phyloP scores from a whole-genome alignment of 2,797 vertebrate genomes.

The Myiothlypis chrysogaster region DNA sequence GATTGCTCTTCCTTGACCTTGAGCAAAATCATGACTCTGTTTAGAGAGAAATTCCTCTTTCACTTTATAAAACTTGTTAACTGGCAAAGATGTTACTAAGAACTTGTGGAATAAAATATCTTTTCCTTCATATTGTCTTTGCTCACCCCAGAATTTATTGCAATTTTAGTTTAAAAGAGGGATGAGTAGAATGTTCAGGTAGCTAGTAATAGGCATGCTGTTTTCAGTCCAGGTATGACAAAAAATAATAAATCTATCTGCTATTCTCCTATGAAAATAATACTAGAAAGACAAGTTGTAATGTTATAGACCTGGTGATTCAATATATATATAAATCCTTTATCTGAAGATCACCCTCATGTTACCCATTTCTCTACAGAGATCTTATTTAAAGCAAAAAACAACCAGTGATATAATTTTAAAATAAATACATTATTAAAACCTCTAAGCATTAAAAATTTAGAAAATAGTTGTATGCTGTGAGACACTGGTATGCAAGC shows the following conservation, averaged over 20 bases:
- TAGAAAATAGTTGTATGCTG: neutral
- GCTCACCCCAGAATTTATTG: neutral
- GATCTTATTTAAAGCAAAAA: neutral
- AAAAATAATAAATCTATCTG: neutral
- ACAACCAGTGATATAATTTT: neutral
- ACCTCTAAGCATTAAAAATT: neutral
- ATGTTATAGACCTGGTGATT: neutral
- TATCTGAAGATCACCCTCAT: neutral
- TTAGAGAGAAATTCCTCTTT: neutral
- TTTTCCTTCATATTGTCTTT: neutral
- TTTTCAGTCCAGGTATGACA: neutral
- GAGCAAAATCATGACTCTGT: neutral
- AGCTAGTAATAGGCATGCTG: neutral
- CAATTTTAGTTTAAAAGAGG: neutral
- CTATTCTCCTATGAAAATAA: neutral
- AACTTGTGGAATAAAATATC: neutral
- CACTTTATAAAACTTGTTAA: neutral
- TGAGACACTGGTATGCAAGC: neutral
- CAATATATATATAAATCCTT: neutral
- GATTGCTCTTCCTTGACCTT: neutral
- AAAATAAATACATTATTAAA: neutral
- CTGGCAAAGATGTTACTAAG: neutral
- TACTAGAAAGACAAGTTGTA: neutral
- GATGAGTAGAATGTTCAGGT: neutral
- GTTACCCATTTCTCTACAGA: neutral